phyloP scores from a whole-genome alignment of 2,888 invertebrate species.

The Drosophila prostipennis region DNA sequence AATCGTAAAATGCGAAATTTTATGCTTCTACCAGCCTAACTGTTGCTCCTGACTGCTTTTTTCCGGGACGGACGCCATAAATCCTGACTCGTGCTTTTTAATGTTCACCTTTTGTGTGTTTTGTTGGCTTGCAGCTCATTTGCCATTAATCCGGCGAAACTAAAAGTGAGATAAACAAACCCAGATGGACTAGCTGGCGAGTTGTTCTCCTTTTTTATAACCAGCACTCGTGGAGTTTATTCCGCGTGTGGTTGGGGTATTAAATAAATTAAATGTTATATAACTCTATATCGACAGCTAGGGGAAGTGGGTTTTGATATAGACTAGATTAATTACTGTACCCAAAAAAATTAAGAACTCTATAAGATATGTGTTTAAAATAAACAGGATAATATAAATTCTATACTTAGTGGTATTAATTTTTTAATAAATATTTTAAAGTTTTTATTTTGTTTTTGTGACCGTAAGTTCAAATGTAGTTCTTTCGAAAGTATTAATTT shows the following conservation, averaged over 20 bases:
- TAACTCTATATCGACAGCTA: background rate
- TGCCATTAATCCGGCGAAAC: conserved; percentile 46
- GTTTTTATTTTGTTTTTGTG: too few relatives aligned
- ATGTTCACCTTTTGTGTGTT: conserved; percentile 33
- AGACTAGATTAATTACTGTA: too few relatives aligned
- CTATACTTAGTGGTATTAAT: too few relatives aligned
- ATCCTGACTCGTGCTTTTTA: conserved; percentile 43
- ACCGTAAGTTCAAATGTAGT: too few relatives aligned
- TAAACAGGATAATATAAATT: too few relatives aligned
- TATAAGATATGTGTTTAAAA: too few relatives aligned
- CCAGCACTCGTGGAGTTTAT: background rate
- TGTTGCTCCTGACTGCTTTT: conserved; percentile 36
- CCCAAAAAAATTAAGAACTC: too few relatives aligned
- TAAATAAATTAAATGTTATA: conserved; percentile 16
- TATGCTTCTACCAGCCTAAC: conserved; percentile 39
- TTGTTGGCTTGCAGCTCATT: conserved; percentile 47
- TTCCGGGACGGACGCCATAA: conserved; percentile 36
- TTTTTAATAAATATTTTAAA: too few relatives aligned
- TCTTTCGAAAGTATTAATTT: too few relatives aligned
- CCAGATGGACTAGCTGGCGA: conserved; percentile 24
- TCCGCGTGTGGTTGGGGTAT: conserved; percentile 1
- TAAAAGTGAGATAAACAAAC: conserved; percentile 26
- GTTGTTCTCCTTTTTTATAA: conserved; percentile 8
- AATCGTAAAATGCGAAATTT: conserved; percentile 40
- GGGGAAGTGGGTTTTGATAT: background rate